Conservation (phyloP, 2,797 vertebrate species). For the Lutjanus argentimaculatus region DNA sequence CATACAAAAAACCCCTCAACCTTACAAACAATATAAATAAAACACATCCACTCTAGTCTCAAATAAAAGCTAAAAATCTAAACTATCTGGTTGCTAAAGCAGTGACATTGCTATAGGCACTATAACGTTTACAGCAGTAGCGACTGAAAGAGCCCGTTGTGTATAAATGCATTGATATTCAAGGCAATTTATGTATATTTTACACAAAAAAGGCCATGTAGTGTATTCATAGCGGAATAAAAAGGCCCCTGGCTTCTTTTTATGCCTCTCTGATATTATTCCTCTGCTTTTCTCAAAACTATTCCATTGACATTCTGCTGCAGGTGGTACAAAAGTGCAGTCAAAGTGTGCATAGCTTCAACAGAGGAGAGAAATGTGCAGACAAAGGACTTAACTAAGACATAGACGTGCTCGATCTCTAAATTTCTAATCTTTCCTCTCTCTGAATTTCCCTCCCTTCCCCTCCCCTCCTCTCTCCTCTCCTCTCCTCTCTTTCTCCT, state of each 20-base stretch:
- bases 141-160: conserved; percentile 63
- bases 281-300: conserved; percentile 28
- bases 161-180: conserved; percentile 57
- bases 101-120: conserved; percentile 83
- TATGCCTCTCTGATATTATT: conserved; percentile 36
- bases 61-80: conserved; percentile 63
- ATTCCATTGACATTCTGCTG: conserved; percentile 51
- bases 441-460: conserved; percentile 27
- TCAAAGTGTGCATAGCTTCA: conserved; percentile 77
- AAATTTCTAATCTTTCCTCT: conserved; percentile 25
- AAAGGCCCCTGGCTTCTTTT: conserved; percentile 65
- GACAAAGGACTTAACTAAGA: conserved; percentile 63
- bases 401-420: conserved; percentile 36
- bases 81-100: conserved; percentile 63
- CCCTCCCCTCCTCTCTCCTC: background rate
- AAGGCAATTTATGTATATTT: conserved; percentile 68
- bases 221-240: conserved; percentile 68
- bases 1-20: conserved; percentile 41
- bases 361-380: conserved; percentile 63
- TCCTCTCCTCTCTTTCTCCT: conserved; percentile 1
- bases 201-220: conserved; percentile 75
- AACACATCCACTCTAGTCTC: conserved; percentile 43
- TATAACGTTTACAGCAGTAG: conserved; percentile 77
- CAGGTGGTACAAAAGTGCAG: conserved; percentile 63
- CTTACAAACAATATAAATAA: conserved; percentile 49